Evolutionary conservation across 2,888 invertebrate species (phyloP).

Genomic region (Melieria omissa): DNA sequence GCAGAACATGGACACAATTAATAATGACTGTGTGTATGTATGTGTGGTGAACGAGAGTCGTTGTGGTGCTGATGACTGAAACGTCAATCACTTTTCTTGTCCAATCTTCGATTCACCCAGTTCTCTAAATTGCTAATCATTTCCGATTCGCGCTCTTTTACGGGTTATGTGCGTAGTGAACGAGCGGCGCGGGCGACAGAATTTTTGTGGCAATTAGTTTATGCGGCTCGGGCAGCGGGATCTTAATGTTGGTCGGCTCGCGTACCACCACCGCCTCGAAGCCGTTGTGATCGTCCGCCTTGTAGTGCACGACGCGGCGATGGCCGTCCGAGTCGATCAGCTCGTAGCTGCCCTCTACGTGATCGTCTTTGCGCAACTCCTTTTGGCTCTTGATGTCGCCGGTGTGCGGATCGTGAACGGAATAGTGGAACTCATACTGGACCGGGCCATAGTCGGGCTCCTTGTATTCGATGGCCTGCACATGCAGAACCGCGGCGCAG

Average conservation of each 20-base stretch:
- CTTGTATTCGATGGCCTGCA: slow-evolving; percentile 50
- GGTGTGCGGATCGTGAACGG: slow-evolving; percentile 68
- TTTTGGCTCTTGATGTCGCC: slow-evolving; percentile 70
- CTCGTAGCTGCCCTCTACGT: slow-evolving; percentile 69
- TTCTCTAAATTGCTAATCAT: too few species aligned
- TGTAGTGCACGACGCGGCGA: slow-evolving; percentile 69
- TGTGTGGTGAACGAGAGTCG: too few species aligned
- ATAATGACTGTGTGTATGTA: too few species aligned
- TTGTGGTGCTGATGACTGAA: too few species aligned
- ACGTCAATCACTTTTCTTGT: too few species aligned
- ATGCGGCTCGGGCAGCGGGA: slow-evolving; percentile 56
- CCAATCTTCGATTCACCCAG: too few species aligned
- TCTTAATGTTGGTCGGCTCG: slow-evolving; percentile 66
- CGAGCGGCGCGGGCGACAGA: slow-evolving; percentile 48
- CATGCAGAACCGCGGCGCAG: slow-evolving; percentile 12
- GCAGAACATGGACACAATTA: too few species aligned
- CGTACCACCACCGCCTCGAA: slow-evolving; percentile 70
- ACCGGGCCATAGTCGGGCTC: slow-evolving; percentile 64
- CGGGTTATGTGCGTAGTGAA: slow-evolving; percentile 51
- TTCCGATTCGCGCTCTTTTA: not conserved
- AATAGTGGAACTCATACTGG: slow-evolving; percentile 68
- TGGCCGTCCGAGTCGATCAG: slow-evolving; percentile 70
- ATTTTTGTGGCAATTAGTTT: slow-evolving; percentile 52
- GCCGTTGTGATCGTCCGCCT: slow-evolving; percentile 69
- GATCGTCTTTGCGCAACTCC: slow-evolving; percentile 69